Conservation (phyloP, 2,888 invertebrate species). For the Himalopsyche tibetana region DNA sequence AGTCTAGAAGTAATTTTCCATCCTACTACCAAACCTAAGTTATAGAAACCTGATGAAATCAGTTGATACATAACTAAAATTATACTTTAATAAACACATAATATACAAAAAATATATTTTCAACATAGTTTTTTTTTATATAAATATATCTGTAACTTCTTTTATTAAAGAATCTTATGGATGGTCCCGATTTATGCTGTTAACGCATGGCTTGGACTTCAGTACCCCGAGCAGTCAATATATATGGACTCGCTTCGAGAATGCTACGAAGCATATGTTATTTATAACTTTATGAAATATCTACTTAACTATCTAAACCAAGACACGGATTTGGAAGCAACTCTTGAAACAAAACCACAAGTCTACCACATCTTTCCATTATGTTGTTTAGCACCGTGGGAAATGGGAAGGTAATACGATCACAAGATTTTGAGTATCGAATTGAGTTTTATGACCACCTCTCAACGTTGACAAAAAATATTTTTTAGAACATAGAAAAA, state of each 20-base stretch:
- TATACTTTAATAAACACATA: too few species aligned
- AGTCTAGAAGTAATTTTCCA: too few species aligned
- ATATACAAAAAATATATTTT: too few species aligned
- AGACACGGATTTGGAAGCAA: constrained; percentile 90
- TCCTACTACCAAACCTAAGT: too few species aligned
- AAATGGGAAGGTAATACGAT: constrained; percentile 86
- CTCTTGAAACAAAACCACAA: constrained; percentile 88
- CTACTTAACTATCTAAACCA: constrained; percentile 92
- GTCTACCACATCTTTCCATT: constrained; percentile 93
- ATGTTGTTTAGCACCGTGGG: constrained; percentile 94
- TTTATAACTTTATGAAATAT: constrained; percentile 98
- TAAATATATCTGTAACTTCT: constrained; percentile 55
- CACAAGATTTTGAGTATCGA: too few species aligned
- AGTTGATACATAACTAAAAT: too few species aligned
- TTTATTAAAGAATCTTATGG: constrained; percentile 88
- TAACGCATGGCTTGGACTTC: constrained; percentile 94
- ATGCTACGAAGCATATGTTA: constrained; percentile 98
- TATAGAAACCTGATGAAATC: too few species aligned
- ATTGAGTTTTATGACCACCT: too few species aligned
- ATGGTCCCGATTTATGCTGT: constrained; percentile 98
- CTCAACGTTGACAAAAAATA: too few species aligned
- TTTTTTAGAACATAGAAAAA: too few species aligned
- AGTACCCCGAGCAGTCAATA: constrained; percentile 91
- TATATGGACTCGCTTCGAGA: constrained; percentile 95
- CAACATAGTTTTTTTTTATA: too few species aligned